Evolutionary conservation across 2,888 invertebrate genomes (phyloP).

Genomic region (Calephelis perditalis): DNA sequence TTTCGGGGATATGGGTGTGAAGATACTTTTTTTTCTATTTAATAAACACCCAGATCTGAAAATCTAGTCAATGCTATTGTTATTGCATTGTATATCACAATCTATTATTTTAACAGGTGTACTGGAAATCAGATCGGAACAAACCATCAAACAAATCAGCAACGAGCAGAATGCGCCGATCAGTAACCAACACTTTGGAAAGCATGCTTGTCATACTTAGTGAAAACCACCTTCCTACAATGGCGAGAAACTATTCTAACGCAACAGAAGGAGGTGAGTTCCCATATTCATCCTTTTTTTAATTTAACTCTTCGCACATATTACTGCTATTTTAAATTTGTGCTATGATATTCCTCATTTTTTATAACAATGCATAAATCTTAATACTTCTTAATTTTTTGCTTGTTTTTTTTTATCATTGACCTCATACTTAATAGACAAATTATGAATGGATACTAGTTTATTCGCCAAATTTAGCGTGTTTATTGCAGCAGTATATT

Average conservation of each 20-base stretch:
- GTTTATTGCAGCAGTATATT: too few relatives aligned
- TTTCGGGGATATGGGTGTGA: too few relatives aligned
- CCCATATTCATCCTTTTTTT: slow-evolving; percentile 2
- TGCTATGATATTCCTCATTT: neutral
- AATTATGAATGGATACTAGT: neutral
- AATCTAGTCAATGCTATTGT: too few relatives aligned
- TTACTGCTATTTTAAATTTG: neutral
- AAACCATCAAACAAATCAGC: slow-evolving; percentile 20
- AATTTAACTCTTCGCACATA: neutral
- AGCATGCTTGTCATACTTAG: slow-evolving; percentile 61
- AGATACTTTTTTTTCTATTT: too few relatives aligned
- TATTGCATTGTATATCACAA: too few relatives aligned
- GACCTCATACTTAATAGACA: neutral
- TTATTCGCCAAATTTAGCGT: too few relatives aligned
- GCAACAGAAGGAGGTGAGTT: slow-evolving; percentile 42
- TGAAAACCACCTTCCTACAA: slow-evolving; percentile 42
- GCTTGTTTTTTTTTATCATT: neutral
- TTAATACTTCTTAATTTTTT: too few relatives aligned
- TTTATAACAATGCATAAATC: neutral
- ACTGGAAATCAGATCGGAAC: slow-evolving; percentile 27
- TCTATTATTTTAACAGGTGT: slow-evolving; percentile 41
- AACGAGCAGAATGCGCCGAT: slow-evolving; percentile 40
- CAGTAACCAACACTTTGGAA: slow-evolving; percentile 47
- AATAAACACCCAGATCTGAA: too few relatives aligned
- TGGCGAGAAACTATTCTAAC: slow-evolving; percentile 46